These are phyloP conservation scores for Pantherophis alleghaniensis DNA, from an alignment of 2,797 vertebrate species.

Conservation along the genomic window DNA sequence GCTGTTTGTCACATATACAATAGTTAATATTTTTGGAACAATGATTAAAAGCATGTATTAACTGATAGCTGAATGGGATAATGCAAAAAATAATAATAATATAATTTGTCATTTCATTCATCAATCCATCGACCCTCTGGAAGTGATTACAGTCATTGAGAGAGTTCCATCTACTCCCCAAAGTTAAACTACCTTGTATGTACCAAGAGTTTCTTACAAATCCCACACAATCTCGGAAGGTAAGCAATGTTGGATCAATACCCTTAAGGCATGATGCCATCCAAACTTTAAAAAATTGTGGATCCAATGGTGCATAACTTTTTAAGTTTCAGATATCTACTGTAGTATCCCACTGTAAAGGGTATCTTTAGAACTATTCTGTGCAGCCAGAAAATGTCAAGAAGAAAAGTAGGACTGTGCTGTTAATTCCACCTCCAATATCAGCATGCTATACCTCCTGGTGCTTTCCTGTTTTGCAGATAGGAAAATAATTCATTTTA, in stretches of 20 bases:
- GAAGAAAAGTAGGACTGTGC: conserved; percentile 10
- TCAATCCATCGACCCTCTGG: not conserved
- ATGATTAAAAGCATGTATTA: not conserved
- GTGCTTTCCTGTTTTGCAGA: conserved; percentile 10
- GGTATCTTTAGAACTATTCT: conserved; percentile 22
- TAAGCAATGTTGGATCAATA: not conserved
- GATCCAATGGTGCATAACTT: not conserved
- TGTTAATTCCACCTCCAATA: conserved; percentile 18
- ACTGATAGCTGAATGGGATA: not conserved
- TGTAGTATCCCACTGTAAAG: not conserved
- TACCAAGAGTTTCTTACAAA: not conserved
- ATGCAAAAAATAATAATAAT: not conserved
- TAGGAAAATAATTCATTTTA: not conserved
- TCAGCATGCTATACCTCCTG: not conserved
- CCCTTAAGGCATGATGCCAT: not conserved
- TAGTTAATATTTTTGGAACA: not conserved
- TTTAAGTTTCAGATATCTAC: not conserved
- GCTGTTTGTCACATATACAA: not conserved
- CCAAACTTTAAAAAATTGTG: not conserved
- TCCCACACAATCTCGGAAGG: not conserved
- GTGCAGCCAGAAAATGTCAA: conserved; percentile 27
- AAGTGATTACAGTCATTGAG: not conserved
- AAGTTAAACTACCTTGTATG: not conserved
- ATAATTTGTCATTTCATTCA: not conserved
- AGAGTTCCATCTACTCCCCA: not conserved